These are phyloP conservation scores for Papilio helenus DNA, from an alignment of 1,140 invertebrate species.

Conservation along the genomic window DNA sequence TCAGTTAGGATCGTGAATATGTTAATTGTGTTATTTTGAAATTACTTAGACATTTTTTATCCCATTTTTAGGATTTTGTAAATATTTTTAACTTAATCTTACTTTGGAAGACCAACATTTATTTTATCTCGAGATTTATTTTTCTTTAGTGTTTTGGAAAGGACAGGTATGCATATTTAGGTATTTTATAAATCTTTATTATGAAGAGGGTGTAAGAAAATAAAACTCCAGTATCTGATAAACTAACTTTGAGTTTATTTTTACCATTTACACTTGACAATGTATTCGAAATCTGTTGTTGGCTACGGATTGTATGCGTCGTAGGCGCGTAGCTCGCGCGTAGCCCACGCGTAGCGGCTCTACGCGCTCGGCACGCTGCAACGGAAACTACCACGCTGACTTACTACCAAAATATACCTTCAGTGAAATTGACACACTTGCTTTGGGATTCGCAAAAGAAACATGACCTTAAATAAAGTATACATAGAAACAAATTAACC, in stretches of 20 bases:
- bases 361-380: constrained; percentile 68
- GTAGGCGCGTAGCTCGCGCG: constrained; percentile 76
- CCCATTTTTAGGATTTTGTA: too few species aligned
- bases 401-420: constrained; percentile 39
- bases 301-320: constrained; percentile 73
- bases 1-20: too few species aligned
- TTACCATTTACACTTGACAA: constrained; percentile 85
- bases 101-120: too few species aligned
- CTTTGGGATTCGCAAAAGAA: constrained; percentile 38
- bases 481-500: constrained; percentile 40
- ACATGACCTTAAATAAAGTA: constrained; percentile 30
- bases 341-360: constrained; percentile 50
- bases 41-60: too few species aligned
- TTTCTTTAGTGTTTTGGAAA: neutral
- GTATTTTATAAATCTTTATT: neutral
- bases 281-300: constrained; percentile 82
- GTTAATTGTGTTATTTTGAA: too few species aligned
- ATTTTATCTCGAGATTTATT: neutral
- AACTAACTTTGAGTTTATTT: constrained; percentile 85
- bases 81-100: too few species aligned
- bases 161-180: neutral
- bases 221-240: constrained; percentile 82
- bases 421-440: constrained; percentile 42
- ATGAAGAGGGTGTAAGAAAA: constrained; percentile 54
- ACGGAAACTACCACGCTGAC: constrained; percentile 46